Evolutionary conservation across 2,797 vertebrate species (phyloP).

Genomic region (Phylloscopus collybita): DNA sequence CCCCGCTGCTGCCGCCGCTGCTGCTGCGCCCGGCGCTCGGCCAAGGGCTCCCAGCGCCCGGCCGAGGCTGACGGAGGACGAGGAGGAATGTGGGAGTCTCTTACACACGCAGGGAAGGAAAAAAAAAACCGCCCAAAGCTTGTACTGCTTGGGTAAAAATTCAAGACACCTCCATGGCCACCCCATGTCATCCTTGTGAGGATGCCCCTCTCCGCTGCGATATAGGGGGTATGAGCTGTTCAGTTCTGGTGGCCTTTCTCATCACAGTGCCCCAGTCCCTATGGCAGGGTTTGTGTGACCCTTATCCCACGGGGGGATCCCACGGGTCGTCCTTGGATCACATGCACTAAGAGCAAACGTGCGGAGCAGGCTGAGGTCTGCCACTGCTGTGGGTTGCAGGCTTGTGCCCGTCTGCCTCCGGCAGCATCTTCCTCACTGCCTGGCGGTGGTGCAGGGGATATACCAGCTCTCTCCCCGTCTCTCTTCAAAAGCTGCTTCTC

Average conservation of each 20-base stretch:
- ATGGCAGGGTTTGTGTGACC: background rate
- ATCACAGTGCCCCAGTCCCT: no score
- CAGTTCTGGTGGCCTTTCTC: background rate
- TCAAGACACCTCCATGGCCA: background rate
- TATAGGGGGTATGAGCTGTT: background rate
- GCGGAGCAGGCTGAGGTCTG: background rate
- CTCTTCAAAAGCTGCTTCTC: background rate
- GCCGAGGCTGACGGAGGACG: background rate
- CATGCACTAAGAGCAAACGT: accelerated
- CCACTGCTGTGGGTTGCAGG: background rate
- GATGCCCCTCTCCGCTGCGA: accelerated
- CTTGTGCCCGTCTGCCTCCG: accelerated
- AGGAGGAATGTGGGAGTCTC: background rate
- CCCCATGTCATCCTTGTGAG: background rate
- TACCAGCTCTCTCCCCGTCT: no score
- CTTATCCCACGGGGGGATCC: background rate
- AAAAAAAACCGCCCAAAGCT: background rate
- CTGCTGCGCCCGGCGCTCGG: background rate
- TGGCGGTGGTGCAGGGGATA: accelerated
- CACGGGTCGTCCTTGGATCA: accelerated
- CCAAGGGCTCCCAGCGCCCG: background rate
- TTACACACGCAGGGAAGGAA: background rate
- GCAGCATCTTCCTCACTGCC: background rate
- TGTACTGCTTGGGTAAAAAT: background rate
- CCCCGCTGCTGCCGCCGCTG: background rate